Base-by-base conservation (phyloP, 2,113 vertebrate species). In the Cinclus mexicanus region DNA sequence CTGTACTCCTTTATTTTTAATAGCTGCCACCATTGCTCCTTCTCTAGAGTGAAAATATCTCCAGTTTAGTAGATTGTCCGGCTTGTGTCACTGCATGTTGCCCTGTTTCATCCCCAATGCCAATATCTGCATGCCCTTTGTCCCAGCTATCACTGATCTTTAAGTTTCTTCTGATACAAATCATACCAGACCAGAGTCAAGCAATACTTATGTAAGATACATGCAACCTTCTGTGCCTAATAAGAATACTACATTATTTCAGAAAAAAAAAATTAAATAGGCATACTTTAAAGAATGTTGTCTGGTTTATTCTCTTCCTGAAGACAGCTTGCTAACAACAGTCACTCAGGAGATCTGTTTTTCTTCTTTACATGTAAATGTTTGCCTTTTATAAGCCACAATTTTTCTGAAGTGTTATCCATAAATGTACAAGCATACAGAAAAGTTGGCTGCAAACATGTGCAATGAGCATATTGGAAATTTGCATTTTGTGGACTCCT, bases 331-430 rank as follows among this genome's bases (percentile, higher is more conserved):
- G 72, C 75, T 91, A 95, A 72, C 74, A 96, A 64, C 53, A 93
- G 59, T 82, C 77, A 87, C 77, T 81, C 64, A 76, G 61, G 93
- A 95, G 94, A 83, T 93, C 77, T 92, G 77, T 85, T 95, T 97
- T 74, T 78, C 77, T 92, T 96, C 87, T 89, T 89, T 97, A 67
- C 15, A 57, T 94, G 94, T 87, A 88, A 84, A 89, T 89, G 89
- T 93, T 96, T 96, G 87, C 75, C 64, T 95, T 94, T 96, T 90
- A 26, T 87, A 92, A 78, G 85, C 77, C 80, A 90, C 55, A 61
- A 83, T 93, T 93, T 95, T 91, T 68, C 70, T 83, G 49, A 92
- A 81, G 91, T 63, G 76, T 55, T 81, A 71, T 82, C 83, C 35
- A 19, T 94, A 95, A 92, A 93, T 33, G 70, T 63, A 61, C 67